These are phyloP conservation scores for Hartigia nigra DNA, from an alignment of 2,888 invertebrate species.

Conservation along the genomic window DNA sequence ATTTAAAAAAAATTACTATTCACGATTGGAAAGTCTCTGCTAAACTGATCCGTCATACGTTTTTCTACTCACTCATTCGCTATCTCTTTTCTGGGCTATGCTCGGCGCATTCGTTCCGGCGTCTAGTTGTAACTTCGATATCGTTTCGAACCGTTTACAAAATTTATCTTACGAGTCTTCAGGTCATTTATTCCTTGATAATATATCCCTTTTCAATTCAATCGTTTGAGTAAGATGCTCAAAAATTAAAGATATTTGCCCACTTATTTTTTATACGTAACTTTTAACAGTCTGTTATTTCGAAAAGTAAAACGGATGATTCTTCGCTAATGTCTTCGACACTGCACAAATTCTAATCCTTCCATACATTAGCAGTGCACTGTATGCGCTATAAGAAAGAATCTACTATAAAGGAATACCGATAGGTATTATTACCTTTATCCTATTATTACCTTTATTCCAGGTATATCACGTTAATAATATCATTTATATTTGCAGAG, in stretches of 20 bases:
- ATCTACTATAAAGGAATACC: no score
- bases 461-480: not conserved
- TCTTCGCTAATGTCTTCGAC: not conserved
- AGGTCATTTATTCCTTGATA: not conserved
- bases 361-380: not conserved
- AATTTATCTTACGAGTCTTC: not conserved
- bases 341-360: not conserved
- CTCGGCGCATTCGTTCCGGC: slow-evolving; percentile 34
- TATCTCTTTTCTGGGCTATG: slow-evolving; percentile 24
- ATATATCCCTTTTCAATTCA: not conserved
- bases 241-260: not conserved
- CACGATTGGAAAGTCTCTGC: slow-evolving; percentile 34
- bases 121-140: not conserved
- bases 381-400: not conserved
- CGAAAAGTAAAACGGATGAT: not conserved
- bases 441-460: no score
- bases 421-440: no score
- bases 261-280: not conserved
- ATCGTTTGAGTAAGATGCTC: not conserved
- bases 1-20: slow-evolving; percentile 36
- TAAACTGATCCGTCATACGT: slow-evolving; percentile 28
- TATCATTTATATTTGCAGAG: not conserved
- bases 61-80: slow-evolving; percentile 12
- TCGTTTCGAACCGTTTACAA: slow-evolving; percentile 1
- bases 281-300: not conserved